These are phyloP conservation scores for Standfussiana lucernea DNA, from an alignment of 2,888 invertebrate species.

Conservation along the genomic window DNA sequence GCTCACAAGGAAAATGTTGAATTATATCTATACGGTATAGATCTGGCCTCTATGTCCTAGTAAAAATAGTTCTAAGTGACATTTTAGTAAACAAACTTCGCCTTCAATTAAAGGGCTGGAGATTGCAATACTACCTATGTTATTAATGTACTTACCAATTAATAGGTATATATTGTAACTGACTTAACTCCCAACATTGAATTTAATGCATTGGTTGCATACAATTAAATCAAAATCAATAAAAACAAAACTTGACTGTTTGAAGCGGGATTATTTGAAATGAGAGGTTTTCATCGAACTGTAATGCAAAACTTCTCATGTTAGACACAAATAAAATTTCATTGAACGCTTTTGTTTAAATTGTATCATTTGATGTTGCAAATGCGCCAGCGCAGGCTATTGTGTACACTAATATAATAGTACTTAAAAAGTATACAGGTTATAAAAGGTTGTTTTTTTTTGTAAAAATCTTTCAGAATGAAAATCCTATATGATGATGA, in stretches of 20 bases:
- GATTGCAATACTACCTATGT: not conserved
- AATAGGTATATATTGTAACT: not conserved
- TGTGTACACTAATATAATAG: slow-evolving; percentile 19
- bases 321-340: not conserved
- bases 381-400: slow-evolving; percentile 14
- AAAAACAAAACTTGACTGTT: not conserved
- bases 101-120: not conserved
- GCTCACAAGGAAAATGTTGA: slow-evolving; percentile 38
- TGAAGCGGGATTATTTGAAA: not conserved
- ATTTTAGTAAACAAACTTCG: not conserved
- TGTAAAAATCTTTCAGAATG: not conserved
- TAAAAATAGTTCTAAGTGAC: not conserved
- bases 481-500: not conserved
- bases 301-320: not conserved
- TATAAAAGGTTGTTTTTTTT: no score
- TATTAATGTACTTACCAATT: not conserved
- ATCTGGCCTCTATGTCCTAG: no score
- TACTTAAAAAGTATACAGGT: slow-evolving; percentile 18
- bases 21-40: no score
- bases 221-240: not conserved
- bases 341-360: slow-evolving; percentile 13
- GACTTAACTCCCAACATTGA: not conserved
- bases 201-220: not conserved
- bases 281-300: not conserved
- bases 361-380: slow-evolving; percentile 4